A percentile compares a stretch with the other conserved stretches of the same genome.
These are phyloP conservation scores for Campylomormyrus numenius DNA, from an alignment of 2,113 vertebrate genomes.

Conservation along the genomic window DNA sequence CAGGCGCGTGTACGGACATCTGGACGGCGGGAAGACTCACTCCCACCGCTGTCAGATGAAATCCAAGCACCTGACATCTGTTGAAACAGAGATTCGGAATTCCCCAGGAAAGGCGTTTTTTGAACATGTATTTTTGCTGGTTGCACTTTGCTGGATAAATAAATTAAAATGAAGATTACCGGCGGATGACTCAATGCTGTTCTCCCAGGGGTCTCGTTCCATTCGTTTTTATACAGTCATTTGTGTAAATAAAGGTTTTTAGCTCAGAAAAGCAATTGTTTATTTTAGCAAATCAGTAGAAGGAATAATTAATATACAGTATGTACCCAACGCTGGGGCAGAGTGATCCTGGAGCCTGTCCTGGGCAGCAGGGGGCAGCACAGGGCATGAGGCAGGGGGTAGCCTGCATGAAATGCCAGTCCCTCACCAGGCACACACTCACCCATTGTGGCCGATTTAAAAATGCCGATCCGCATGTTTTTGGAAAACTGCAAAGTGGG, in stretches of 20 bases:
- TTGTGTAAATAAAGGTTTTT: not conserved
- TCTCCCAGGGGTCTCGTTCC: not conserved
- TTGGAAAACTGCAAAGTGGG: not conserved
- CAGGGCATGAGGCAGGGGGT: not conserved
- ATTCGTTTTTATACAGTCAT: not conserved
- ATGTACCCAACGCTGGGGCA: not conserved
- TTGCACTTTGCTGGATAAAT: not conserved
- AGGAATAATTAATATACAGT: not conserved
- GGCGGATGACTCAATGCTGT: not conserved
- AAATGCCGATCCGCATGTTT: not conserved
- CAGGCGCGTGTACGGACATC: slow-evolving; percentile 21
- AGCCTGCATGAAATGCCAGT: not conserved
- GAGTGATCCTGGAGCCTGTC: not conserved
- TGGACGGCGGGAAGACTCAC: slow-evolving; percentile 6
- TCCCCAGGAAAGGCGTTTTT: not conserved
- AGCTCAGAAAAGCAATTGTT: not conserved
- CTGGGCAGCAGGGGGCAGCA: not conserved
- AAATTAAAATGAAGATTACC: not conserved
- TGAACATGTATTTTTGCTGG: not conserved
- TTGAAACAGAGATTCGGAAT: not conserved
- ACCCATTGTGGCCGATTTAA: not conserved
- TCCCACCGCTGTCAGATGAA: not conserved
- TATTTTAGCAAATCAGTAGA: not conserved
- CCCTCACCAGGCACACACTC: not conserved
- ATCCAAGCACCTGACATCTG: not conserved